phyloP scores from a whole-genome alignment of 1,140 invertebrate genomes.

The Plodia interpunctella region DNA sequence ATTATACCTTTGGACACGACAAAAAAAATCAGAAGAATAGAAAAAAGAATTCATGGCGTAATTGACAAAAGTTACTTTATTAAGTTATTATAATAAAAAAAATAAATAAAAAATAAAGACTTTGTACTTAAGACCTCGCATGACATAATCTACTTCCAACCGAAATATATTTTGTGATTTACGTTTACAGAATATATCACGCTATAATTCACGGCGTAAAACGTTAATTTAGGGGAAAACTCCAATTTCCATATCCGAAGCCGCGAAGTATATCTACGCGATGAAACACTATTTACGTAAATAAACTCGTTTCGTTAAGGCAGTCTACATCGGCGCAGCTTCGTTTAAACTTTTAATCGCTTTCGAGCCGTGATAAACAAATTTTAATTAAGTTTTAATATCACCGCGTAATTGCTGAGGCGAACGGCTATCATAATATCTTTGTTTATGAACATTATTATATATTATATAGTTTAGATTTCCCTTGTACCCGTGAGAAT shows the following conservation, averaged over 20 bases:
- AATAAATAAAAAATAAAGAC: too few species aligned
- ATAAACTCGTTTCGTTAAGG: constrained; percentile 67
- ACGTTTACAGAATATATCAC: neutral
- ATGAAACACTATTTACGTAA: constrained; percentile 55
- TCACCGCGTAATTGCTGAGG: constrained; percentile 70
- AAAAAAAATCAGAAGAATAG: too few species aligned
- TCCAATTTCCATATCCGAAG: constrained; percentile 15
- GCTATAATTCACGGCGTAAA: neutral
- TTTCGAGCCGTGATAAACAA: constrained; percentile 74
- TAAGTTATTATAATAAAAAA: too few species aligned
- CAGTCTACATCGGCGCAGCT: constrained; percentile 61
- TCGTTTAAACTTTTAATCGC: constrained; percentile 76
- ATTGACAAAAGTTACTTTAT: too few species aligned
- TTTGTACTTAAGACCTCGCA: too few species aligned
- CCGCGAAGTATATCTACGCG: constrained; percentile 21
- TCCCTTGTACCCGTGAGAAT: neutral
- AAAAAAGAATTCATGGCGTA: too few species aligned
- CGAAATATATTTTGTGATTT: neutral
- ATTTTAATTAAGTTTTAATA: constrained; percentile 77
- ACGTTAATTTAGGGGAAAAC: constrained; percentile 8
- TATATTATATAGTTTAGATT: constrained; percentile 30
- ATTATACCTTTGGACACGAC: too few species aligned
- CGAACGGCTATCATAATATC: constrained; percentile 63
- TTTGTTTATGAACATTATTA: constrained; percentile 69
- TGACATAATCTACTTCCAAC: neutral